Conservation (phyloP, 2,888 invertebrate genomes). For the Epinotia ramella region DNA sequence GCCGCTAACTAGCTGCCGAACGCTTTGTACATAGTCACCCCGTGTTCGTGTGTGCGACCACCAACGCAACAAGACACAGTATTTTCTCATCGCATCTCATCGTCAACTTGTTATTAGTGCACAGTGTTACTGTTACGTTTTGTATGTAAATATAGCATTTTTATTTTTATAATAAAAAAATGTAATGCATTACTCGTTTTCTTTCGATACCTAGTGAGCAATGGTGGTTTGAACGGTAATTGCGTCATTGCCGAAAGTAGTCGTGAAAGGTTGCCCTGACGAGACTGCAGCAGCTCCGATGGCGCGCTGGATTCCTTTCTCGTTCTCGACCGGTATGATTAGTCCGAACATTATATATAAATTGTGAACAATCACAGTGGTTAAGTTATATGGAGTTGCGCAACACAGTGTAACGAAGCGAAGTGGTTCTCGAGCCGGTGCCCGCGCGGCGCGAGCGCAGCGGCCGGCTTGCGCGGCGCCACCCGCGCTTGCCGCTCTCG, state of each 20-base stretch:
- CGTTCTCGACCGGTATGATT: constrained; percentile 61
- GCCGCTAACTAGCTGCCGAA: constrained; percentile 61
- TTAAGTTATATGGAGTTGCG: constrained; percentile 57
- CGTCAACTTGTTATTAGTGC: constrained; percentile 81
- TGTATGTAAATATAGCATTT: constrained; percentile 80
- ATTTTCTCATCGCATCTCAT: constrained; percentile 69
- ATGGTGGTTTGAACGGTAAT: constrained; percentile 57
- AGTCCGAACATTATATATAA: constrained; percentile 65
- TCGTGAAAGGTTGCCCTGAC: constrained; percentile 75
- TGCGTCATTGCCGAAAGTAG: constrained; percentile 76
- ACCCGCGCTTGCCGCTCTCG: constrained; percentile 55
- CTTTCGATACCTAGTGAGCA: constrained; percentile 59
- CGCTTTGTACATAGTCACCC: constrained; percentile 76
- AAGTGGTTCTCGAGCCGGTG: constrained; percentile 39
- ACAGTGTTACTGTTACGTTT: constrained; percentile 84
- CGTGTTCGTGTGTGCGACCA: constrained; percentile 63
- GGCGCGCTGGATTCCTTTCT: constrained; percentile 67
- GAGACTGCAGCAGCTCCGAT: constrained; percentile 59
- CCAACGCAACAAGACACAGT: constrained; percentile 59
- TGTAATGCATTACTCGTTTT: constrained; percentile 73
- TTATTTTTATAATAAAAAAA: constrained; percentile 79
- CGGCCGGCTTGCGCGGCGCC: constrained; percentile 47
- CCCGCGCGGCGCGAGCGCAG: constrained; percentile 40
- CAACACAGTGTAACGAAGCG: constrained; percentile 55
- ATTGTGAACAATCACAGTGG: constrained; percentile 65